Evolutionary conservation across 2,888 invertebrate genomes (phyloP).

Genomic region (Argyra leucocephala): DNA sequence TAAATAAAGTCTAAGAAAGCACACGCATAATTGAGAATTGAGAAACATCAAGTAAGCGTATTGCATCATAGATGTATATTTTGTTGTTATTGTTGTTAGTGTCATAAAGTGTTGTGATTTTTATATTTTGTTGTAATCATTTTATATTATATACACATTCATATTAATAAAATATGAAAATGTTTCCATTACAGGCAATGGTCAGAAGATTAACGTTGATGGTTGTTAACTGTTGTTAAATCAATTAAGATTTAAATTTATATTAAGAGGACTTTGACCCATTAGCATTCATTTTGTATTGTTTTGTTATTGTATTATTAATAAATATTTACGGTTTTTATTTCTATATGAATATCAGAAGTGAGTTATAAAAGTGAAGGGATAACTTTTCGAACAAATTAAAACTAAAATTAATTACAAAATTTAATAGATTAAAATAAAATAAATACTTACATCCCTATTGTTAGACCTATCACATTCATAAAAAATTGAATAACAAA

Average conservation of each 20-base stretch:
- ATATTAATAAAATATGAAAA: not conserved
- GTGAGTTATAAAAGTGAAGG: too few species aligned
- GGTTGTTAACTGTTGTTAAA: slow-evolving; percentile 6
- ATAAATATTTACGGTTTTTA: too few species aligned
- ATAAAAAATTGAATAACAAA: too few species aligned
- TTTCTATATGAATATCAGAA: too few species aligned
- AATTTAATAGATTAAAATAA: too few species aligned
- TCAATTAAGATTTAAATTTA: not conserved
- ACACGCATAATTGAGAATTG: not conserved
- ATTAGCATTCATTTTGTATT: not conserved
- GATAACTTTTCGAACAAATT: too few species aligned
- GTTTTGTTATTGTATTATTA: too few species aligned
- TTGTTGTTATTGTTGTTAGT: not conserved
- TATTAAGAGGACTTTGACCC: slow-evolving; percentile 3
- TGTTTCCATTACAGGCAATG: not conserved
- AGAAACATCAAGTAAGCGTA: not conserved
- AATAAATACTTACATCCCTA: too few species aligned
- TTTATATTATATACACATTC: not conserved
- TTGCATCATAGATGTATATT: not conserved
- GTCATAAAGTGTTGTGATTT: not conserved
- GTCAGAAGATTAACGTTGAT: not conserved
- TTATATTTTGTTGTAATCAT: too few species aligned
- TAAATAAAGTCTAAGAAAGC: not conserved
- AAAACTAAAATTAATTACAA: too few species aligned
- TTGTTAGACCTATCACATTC: too few species aligned